Conservation (phyloP, 2,888 invertebrate species). For the Agrenia bidenticulata region DNA sequence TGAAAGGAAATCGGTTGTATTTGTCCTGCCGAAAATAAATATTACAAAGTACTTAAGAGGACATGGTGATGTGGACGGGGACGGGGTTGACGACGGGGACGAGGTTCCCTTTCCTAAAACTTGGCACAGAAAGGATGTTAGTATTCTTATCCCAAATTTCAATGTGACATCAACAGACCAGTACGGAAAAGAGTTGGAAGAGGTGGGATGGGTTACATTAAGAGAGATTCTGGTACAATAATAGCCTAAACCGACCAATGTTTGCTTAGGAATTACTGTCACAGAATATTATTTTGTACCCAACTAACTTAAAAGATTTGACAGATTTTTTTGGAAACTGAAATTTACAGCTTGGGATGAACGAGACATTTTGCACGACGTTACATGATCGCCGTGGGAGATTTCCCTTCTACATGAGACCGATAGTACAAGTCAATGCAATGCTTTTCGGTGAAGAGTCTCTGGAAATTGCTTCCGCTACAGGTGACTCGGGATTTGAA, state of each 20-base stretch:
- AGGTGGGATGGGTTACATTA: conserved; percentile 27
- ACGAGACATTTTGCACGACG: conserved; percentile 42
- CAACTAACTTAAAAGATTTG: too few relatives aligned
- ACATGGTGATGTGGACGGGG: not conserved
- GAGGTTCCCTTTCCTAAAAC: conserved; percentile 37
- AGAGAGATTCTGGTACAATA: too few relatives aligned
- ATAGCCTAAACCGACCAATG: too few relatives aligned
- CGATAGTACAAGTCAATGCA: conserved; percentile 36
- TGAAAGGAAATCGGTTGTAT: conserved; percentile 34
- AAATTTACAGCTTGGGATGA: conserved; percentile 32
- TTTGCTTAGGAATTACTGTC: too few relatives aligned
- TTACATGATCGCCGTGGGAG: conserved; percentile 27
- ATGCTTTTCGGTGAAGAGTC: conserved; percentile 31
- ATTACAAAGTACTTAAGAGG: conserved; percentile 35
- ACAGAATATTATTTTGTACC: too few relatives aligned
- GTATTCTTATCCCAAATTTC: conserved; percentile 29
- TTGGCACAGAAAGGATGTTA: conserved; percentile 27
- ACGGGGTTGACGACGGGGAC: conserved; percentile 18
- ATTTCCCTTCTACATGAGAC: conserved; percentile 34
- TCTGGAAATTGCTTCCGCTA: conserved; percentile 41
- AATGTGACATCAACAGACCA: conserved; percentile 37
- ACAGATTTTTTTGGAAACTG: not conserved
- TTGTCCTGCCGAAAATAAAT: conserved; percentile 37
- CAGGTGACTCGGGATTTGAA: conserved; percentile 20
- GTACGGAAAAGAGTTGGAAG: conserved; percentile 40